phyloP scores from a whole-genome alignment of 1,140 invertebrate species.

The Periplaneta americana region DNA sequence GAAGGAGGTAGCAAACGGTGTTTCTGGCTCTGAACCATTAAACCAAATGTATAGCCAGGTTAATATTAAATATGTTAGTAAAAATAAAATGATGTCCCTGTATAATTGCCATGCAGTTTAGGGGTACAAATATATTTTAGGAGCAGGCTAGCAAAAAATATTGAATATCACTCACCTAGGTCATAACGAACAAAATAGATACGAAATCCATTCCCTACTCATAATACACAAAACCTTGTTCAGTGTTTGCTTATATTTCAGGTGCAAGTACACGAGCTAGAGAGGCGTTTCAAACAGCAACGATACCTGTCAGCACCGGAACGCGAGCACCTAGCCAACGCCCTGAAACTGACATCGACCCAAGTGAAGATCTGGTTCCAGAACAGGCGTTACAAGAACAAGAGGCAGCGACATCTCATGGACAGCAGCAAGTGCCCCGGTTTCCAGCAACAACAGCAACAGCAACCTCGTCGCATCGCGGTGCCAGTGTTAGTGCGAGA shows the following conservation, averaged over 20 bases:
- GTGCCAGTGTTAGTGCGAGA: conserved; percentile 95
- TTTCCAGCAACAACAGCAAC: not conserved
- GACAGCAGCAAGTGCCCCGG: not conserved
- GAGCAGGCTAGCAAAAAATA: too few species aligned
- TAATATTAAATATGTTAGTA: too few species aligned
- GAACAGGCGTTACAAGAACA: conserved; percentile 59
- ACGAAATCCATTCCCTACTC: too few species aligned
- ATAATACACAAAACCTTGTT: too few species aligned
- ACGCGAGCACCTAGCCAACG: conserved; percentile 55
- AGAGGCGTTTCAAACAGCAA: conserved; percentile 59
- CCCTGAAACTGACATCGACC: conserved; percentile 43
- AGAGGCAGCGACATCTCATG: conserved; percentile 29
- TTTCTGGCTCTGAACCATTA: too few species aligned
- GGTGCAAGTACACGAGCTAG: conserved; percentile 71
- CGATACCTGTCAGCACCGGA: conserved; percentile 63
- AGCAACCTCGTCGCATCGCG: conserved; percentile 73
- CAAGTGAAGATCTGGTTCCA: conserved; percentile 58
- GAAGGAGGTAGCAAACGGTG: too few species aligned
- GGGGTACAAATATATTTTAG: too few species aligned
- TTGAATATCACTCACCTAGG: not conserved
- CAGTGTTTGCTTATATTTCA: conserved; percentile 33
- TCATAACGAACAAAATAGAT: too few species aligned
- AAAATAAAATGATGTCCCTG: too few species aligned
- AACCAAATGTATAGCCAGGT: too few species aligned
- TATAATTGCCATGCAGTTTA: too few species aligned